phyloP scores from a whole-genome alignment of 2,888 invertebrate species.

The Macrophya alboannulata region DNA sequence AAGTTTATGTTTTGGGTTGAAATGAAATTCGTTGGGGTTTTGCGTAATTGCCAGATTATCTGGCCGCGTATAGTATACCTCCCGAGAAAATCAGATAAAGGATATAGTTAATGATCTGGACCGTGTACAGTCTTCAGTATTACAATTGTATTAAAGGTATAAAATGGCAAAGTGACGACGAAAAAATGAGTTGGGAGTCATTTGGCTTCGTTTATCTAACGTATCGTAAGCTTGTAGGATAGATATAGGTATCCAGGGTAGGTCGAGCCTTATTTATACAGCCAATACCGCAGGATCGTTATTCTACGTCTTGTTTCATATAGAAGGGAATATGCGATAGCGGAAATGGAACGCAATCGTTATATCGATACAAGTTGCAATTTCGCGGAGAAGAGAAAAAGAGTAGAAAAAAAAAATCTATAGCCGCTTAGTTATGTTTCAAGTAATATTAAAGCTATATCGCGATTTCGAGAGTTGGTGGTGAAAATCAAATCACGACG shows the following conservation, averaged over 20 bases:
- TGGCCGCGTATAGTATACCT: not conserved
- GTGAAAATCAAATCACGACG: not conserved
- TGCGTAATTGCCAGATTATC: slow-evolving; percentile 15
- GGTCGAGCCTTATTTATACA: not conserved
- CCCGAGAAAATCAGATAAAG: not conserved
- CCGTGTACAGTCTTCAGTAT: not conserved
- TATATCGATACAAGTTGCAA: slow-evolving; percentile 7
- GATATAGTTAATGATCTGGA: not conserved
- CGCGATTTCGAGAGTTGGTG: not conserved
- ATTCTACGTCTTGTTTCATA: not conserved
- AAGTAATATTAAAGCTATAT: not conserved
- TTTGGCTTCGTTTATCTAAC: slow-evolving; percentile 1
- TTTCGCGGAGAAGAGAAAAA: not conserved
- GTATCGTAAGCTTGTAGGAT: not conserved
- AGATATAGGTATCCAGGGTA: not conserved
- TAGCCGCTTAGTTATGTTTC: not conserved
- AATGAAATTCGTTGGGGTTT: slow-evolving; percentile 16
- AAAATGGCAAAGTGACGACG: not conserved
- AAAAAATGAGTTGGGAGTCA: not conserved
- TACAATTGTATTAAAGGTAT: not conserved
- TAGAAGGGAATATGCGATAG: not conserved
- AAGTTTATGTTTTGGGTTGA: slow-evolving; percentile 17
- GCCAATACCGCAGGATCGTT: not conserved
- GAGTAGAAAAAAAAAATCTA: too few relatives aligned
- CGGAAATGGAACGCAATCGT: not conserved